phyloP scores from a whole-genome alignment of 2,888 invertebrate genomes.

The Sclerodermus sp. region DNA sequence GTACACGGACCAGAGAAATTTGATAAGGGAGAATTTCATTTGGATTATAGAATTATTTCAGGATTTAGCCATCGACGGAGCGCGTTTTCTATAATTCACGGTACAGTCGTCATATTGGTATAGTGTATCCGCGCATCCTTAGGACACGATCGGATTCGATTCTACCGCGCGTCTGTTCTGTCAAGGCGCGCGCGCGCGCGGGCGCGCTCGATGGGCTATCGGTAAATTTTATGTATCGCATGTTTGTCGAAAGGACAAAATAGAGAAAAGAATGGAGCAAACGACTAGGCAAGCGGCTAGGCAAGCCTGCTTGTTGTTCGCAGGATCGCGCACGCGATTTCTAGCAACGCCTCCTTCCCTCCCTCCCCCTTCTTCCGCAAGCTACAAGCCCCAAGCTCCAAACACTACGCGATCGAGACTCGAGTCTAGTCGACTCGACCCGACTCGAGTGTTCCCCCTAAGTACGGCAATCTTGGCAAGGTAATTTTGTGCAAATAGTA shows the following conservation, averaged over 20 bases:
- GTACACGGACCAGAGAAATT: slow-evolving; percentile 15
- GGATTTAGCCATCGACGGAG: no score
- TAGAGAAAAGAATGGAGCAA: background rate
- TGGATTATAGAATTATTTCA: background rate
- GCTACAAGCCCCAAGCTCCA: no score
- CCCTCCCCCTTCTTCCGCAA: no score
- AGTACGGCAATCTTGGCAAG: slow-evolving; percentile 45
- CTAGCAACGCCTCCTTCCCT: slow-evolving; percentile 6
- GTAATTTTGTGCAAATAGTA: slow-evolving; percentile 55
- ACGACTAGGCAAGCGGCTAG: background rate
- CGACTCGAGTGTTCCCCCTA: slow-evolving; percentile 23
- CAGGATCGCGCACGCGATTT: slow-evolving; percentile 32
- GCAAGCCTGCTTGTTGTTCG: slow-evolving; percentile 14
- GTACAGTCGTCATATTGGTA: no score
- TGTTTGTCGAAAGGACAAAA: background rate
- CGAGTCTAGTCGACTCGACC: slow-evolving; percentile 40
- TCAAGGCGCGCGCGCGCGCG: no score
- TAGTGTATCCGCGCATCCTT: no score
- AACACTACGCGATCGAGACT: slow-evolving; percentile 37
- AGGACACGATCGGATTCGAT: no score
- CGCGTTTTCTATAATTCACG: no score
- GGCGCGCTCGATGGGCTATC: no score
- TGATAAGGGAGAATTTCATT: slow-evolving; percentile 16
- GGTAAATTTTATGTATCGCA: slow-evolving; percentile 8
- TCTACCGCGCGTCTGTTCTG: no score